phyloP scores from a whole-genome alignment of 2,888 invertebrate species.

The Clivina fossor region DNA sequence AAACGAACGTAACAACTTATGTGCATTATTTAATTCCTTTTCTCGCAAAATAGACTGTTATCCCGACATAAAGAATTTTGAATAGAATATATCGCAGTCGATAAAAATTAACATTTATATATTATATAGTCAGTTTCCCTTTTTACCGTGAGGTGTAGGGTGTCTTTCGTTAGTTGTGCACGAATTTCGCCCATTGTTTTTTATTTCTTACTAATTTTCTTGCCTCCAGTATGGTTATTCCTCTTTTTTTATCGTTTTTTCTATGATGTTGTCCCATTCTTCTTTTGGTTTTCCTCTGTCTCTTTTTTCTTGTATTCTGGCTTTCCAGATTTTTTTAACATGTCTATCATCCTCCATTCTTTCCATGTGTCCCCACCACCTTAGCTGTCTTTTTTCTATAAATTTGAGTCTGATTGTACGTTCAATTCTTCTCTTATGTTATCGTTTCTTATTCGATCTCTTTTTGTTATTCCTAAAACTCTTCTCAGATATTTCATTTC shows the following conservation, averaged over 20 bases:
- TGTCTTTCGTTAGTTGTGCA: too few relatives aligned
- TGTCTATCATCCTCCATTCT: conserved; percentile 14
- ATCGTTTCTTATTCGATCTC: conserved; percentile 15
- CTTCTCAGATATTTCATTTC: conserved; percentile 19
- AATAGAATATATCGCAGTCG: too few relatives aligned
- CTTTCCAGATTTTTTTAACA: conserved; percentile 11
- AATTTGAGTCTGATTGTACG: too few relatives aligned
- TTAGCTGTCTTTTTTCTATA: conserved; percentile 11
- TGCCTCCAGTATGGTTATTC: not conserved
- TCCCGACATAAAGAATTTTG: too few relatives aligned
- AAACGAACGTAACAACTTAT: too few relatives aligned
- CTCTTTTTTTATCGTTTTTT: conserved; percentile 7
- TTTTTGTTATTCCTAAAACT: conserved; percentile 9
- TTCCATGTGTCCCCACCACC: conserved; percentile 24
- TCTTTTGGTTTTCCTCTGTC: conserved; percentile 16
- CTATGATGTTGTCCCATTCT: conserved; percentile 9
- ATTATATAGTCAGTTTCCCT: too few relatives aligned
- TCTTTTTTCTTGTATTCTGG: conserved; percentile 1
- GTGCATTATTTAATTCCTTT: too few relatives aligned
- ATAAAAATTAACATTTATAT: too few relatives aligned
- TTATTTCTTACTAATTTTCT: conserved; percentile 1
- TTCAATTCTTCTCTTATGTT: conserved; percentile 13
- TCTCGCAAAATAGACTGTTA: too few relatives aligned
- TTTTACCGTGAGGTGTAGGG: too few relatives aligned
- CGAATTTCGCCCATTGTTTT: conserved; percentile 5